These are phyloP conservation scores for Microcebus ravelobensis DNA, from an alignment of 2,113 vertebrate genomes.

Conservation along the genomic window DNA sequence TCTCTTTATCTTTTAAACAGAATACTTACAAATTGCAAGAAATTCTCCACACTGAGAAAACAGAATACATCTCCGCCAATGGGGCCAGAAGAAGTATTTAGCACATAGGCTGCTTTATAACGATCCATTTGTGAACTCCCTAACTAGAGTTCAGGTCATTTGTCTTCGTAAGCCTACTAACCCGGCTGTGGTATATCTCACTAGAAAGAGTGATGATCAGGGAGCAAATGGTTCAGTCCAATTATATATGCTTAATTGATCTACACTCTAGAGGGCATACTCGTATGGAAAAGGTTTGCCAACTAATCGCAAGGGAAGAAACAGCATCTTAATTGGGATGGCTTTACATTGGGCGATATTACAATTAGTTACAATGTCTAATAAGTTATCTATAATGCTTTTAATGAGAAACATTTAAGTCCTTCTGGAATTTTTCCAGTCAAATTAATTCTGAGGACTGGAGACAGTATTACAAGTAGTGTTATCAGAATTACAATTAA, in stretches of 20 bases:
- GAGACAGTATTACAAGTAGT: conserved; percentile 85
- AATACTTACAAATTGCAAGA: conserved; percentile 58
- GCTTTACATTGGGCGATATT: conserved; percentile 84
- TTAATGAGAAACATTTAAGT: conserved; percentile 90
- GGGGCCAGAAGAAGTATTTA: conserved; percentile 61
- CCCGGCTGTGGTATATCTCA: neutral
- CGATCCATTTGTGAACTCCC: conserved; percentile 53
- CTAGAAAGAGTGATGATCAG: conserved; percentile 50
- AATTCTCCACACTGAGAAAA: conserved; percentile 47
- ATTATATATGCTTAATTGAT: conserved; percentile 80
- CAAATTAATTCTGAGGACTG: conserved; percentile 87
- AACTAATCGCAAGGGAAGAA: conserved; percentile 83
- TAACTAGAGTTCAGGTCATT: conserved; percentile 22
- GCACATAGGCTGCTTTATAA: conserved; percentile 28
- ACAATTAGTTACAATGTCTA: conserved; percentile 85
- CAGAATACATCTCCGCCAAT: conserved; percentile 42
- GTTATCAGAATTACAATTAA: conserved; percentile 87
- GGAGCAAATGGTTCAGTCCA: conserved; percentile 43
- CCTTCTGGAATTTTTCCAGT: conserved; percentile 89
- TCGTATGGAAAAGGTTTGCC: conserved; percentile 77
- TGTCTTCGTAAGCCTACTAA: conserved; percentile 21
- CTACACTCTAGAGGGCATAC: conserved; percentile 78
- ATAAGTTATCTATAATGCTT: conserved; percentile 90
- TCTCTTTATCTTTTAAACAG: conserved; percentile 52
- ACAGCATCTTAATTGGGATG: conserved; percentile 83